Conservation (phyloP, 1,140 invertebrate species). For the Trichomalopsis sarcophagae region DNA sequence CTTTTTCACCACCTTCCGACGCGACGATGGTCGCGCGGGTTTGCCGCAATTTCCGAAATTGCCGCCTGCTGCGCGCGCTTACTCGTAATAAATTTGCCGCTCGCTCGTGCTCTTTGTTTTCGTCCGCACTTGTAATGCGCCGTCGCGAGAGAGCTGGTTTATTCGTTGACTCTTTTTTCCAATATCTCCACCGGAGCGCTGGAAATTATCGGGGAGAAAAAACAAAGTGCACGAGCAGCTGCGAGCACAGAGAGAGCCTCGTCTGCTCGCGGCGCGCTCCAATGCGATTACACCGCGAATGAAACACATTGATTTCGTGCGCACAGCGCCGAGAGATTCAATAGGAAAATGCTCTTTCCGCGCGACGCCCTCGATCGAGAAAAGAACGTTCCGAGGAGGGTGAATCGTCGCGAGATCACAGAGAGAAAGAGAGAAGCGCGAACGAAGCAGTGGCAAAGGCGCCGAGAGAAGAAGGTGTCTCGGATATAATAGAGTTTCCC, state of each 20-base stretch:
- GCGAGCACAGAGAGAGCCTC: too few species aligned
- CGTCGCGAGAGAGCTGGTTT: too few species aligned
- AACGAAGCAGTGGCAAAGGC: conserved; percentile 17
- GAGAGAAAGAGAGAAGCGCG: background rate
- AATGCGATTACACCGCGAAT: background rate
- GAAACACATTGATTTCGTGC: background rate
- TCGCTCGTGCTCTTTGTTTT: background rate
- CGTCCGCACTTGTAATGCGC: background rate
- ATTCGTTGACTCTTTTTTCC: background rate
- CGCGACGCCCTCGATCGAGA: background rate
- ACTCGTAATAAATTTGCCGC: background rate
- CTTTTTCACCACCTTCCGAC: background rate
- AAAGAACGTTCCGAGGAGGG: background rate
- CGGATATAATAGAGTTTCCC: conserved; percentile 64
- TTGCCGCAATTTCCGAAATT: conserved; percentile 16
- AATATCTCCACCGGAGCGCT: background rate
- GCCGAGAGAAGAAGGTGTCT: conserved; percentile 53
- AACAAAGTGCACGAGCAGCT: too few species aligned
- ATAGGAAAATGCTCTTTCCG: conserved; percentile 29
- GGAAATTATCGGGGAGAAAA: too few species aligned
- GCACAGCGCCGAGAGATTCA: background rate
- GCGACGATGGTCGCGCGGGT: too few species aligned
- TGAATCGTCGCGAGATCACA: background rate
- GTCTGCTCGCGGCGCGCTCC: too few species aligned
- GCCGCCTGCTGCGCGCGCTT: conserved; percentile 13